Percentiles rank a stretch among this genome's conserved stretches.
Conservation (phyloP, 23 tunicate genomes). For the Halocynthia roretzi region DNA sequence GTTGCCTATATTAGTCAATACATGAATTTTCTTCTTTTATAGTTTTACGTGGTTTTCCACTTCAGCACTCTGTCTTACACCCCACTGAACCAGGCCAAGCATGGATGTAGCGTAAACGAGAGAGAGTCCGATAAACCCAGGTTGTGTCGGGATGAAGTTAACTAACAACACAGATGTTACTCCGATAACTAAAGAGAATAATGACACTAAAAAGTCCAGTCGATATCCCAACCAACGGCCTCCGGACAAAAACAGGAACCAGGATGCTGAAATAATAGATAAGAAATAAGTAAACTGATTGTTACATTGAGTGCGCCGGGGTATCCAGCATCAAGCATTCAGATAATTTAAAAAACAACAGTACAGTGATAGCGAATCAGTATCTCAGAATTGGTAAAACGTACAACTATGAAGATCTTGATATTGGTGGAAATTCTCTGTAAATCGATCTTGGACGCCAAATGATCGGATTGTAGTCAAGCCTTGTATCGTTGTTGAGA, state of each 20-base stretch:
- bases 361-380: no score
- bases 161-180: constrained; percentile 19
- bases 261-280: constrained; percentile 47
- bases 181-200: constrained; percentile 46
- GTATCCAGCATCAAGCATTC: no score
- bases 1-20: no score
- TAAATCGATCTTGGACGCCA: no score
- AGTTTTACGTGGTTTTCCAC: constrained; percentile 74
- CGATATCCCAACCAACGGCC: constrained; percentile 82
- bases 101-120: constrained; percentile 42
- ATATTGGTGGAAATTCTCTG: no score
- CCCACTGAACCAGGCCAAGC: constrained; percentile 78
- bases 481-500: no score
- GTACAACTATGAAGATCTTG: no score
- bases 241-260: constrained; percentile 49
- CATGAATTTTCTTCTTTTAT: no score
- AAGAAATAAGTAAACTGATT: background rate
- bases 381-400: no score
- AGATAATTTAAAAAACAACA: no score
- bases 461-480: no score
- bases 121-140: constrained; percentile 61
- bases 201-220: constrained; percentile 42
- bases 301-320: background rate
- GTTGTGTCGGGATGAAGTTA: background rate
- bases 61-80: constrained; percentile 82